A percentile compares a stretch with the other conserved stretches of the same genome.
These are phyloP conservation scores for Eutrigla gurnardus DNA, from an alignment of 2,797 vertebrate genomes.

Conservation along the genomic window DNA sequence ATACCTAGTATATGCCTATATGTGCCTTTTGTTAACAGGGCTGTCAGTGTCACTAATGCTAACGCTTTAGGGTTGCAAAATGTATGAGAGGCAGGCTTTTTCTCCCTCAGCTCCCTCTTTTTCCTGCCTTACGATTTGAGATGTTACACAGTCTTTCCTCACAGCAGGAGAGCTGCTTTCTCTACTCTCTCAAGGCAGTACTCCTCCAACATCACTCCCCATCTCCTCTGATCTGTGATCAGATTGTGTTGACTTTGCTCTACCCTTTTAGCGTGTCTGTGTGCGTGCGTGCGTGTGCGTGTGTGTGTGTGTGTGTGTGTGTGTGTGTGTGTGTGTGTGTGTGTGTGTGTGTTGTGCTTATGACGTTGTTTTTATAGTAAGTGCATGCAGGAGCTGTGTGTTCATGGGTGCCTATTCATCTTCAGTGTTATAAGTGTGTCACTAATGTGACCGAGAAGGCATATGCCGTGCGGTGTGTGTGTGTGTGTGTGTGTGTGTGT, in stretches of 20 bases:
- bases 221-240: slow-evolving; percentile 49
- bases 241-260: slow-evolving; percentile 30
- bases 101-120: slow-evolving; percentile 21
- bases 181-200: slow-evolving; percentile 9
- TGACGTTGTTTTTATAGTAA: slow-evolving; percentile 1
- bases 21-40: background rate
- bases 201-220: slow-evolving; percentile 26
- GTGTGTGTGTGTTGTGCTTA: slow-evolving; percentile 4
- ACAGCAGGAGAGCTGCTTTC: slow-evolving; percentile 36
- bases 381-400: background rate
- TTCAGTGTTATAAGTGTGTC: background rate
- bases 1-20: background rate
- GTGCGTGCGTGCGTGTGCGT: slow-evolving; percentile 1
- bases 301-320: background rate
- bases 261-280: slow-evolving; percentile 7
- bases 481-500: background rate
- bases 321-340: background rate
- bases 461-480: background rate
- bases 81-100: background rate
- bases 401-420: slow-evolving; percentile 7
- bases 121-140: slow-evolving; percentile 31
- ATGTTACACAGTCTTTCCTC: slow-evolving; percentile 39
- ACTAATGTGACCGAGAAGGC: background rate
- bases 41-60: background rate
- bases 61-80: slow-evolving; percentile 11